These are phyloP conservation scores for Protonemura montana DNA, from an alignment of 2,888 invertebrate genomes.

Conservation along the genomic window DNA sequence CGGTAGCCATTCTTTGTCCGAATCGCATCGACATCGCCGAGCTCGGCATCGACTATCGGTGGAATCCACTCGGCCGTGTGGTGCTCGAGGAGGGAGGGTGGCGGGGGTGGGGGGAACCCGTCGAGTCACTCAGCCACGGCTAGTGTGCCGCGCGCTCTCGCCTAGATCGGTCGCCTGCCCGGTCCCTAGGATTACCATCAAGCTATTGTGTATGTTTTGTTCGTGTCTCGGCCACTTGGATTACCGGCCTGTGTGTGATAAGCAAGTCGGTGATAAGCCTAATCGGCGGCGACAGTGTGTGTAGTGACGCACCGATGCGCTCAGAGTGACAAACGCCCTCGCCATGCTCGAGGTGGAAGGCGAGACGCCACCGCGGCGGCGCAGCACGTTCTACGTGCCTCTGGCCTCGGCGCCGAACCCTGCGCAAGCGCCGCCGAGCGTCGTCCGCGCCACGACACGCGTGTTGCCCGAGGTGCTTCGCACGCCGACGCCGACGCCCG, in stretches of 20 bases:
- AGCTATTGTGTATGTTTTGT: too few species aligned
- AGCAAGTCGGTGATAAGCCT: too few species aligned
- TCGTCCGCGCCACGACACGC: not conserved
- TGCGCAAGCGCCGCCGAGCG: conserved; percentile 26
- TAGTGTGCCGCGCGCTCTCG: not conserved
- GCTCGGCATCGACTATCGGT: too few species aligned
- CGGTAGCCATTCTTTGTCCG: too few species aligned
- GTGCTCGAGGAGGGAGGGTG: not conserved
- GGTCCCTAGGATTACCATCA: too few species aligned
- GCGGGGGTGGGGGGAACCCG: not conserved
- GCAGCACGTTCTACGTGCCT: conserved; percentile 80
- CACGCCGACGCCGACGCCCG: not conserved
- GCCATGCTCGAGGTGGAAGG: not conserved
- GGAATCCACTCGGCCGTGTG: too few species aligned
- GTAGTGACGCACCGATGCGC: not conserved
- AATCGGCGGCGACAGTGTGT: too few species aligned
- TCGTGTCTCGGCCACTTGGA: too few species aligned
- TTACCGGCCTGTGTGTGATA: too few species aligned
- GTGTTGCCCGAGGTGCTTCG: conserved; percentile 7
- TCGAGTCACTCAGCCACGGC: conserved; percentile 12
- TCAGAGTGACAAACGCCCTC: not conserved
- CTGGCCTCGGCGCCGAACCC: conserved; percentile 55
- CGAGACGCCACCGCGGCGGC: conserved; percentile 59
- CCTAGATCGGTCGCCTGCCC: not conserved
- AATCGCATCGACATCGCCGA: too few species aligned